Evolutionary conservation across 2,888 invertebrate genomes (phyloP).

Genomic region (Sinelater perroti): DNA sequence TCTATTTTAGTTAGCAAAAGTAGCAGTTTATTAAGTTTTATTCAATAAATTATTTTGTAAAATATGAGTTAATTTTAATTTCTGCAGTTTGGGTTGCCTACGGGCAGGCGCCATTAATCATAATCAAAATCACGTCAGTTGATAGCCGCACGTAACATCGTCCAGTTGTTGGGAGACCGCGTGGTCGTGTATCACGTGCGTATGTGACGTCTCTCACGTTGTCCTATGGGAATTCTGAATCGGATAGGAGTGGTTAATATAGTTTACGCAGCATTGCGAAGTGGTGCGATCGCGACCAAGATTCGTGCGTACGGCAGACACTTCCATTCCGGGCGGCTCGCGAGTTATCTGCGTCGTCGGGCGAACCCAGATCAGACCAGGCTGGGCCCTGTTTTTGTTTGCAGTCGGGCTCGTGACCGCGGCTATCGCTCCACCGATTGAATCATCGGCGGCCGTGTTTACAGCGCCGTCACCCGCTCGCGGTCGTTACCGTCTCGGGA

Average conservation of each 20-base stretch:
- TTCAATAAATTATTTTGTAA: too few relatives aligned
- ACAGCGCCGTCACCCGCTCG: too few relatives aligned
- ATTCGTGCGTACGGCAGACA: conserved; percentile 23
- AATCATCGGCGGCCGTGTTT: too few relatives aligned
- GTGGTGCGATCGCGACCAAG: background rate
- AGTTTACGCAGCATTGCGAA: conserved; percentile 26
- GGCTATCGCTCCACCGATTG: too few relatives aligned
- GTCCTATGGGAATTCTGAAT: conserved; percentile 35
- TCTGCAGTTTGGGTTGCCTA: conserved; percentile 1
- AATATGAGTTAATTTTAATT: too few relatives aligned
- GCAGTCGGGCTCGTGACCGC: too few relatives aligned
- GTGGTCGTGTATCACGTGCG: conserved; percentile 46
- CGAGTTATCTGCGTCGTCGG: background rate
- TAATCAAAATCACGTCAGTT: background rate
- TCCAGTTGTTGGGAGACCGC: conserved; percentile 41
- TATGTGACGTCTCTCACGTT: conserved; percentile 38
- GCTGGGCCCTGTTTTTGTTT: too few relatives aligned
- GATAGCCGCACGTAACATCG: background rate
- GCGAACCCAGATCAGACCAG: too few relatives aligned
- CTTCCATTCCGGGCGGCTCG: conserved; percentile 14
- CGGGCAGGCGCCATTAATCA: background rate
- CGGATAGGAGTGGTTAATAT: conserved; percentile 51
- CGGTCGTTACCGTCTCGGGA: too few relatives aligned
- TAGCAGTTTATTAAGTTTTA: too few relatives aligned
- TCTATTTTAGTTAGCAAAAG: too few relatives aligned